Evolutionary conservation across 2,888 invertebrate genomes (phyloP).

Genomic region (Dicyrtoma fusca): DNA sequence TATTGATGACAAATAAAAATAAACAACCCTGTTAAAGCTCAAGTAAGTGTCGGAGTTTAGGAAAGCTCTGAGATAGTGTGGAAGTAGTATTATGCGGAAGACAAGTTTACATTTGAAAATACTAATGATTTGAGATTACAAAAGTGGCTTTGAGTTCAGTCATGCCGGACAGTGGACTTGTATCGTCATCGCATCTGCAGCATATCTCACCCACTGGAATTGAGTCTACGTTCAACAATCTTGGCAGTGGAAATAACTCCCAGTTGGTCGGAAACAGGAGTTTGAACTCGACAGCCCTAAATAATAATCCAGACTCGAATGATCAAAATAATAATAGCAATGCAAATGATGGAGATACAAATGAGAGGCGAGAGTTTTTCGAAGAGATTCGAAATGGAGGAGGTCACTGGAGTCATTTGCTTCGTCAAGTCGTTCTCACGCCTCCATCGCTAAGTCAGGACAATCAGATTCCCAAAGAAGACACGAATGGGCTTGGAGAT

Average conservation of each 20-base stretch:
- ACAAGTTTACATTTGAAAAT: background rate
- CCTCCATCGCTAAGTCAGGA: constrained; percentile 26
- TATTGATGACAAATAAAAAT: too few relatives aligned
- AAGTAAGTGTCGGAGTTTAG: background rate
- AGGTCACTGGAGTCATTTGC: constrained; percentile 55
- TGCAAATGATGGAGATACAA: constrained; percentile 21
- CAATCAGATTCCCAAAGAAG: constrained; percentile 36
- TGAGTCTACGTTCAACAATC: constrained; percentile 23
- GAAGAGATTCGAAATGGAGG: constrained; percentile 56
- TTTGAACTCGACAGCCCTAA: constrained; percentile 25
- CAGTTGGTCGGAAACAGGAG: constrained; percentile 36
- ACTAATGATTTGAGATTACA: background rate
- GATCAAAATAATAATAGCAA: constrained; percentile 51
- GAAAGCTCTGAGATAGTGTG: background rate
- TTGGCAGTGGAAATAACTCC: constrained; percentile 33
- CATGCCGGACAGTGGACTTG: constrained; percentile 33
- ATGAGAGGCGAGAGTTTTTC: constrained; percentile 49
- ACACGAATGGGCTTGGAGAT: constrained; percentile 31
- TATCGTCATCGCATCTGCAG: constrained; percentile 24
- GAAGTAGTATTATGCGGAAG: background rate
- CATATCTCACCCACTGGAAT: constrained; percentile 26
- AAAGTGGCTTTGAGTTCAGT: constrained; percentile 18
- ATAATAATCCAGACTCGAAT: constrained; percentile 36
- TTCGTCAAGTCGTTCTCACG: constrained; percentile 47
- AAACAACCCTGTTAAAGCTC: too few relatives aligned